Evolutionary conservation across 2,888 invertebrate species (phyloP), one percentile per base, ranked within the genome.

Genomic region (Phyllotreta striolata): DNA sequence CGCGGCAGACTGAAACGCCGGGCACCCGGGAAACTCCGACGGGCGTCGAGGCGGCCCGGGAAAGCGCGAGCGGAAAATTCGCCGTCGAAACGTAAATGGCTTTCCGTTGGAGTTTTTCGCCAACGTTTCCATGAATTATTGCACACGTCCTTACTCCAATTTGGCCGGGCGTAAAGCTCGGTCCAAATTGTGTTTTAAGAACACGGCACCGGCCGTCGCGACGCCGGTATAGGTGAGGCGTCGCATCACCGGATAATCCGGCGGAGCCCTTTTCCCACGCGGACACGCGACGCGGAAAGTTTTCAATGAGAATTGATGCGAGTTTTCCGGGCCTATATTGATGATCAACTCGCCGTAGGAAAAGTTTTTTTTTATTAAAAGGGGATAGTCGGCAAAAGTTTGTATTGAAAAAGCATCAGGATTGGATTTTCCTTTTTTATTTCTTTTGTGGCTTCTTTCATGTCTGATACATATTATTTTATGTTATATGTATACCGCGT

Each of bases 11-110:
- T 70, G 62, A 67, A 70, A 66, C 65, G 66, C 66, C 65, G 65
- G 65, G 57, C 63, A 66, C 69, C 69, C 62, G 69, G 69, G 69
- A 65, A 70, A 70, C 60, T 24, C 38, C 69, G 69, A 67, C 40
- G 12, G 12, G 24, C 58, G 61, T 61, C 69, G 69, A 70, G 52
- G 10, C 8, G 35, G 3, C 38, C 43, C 69, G 69, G 67, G 67
- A 61, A 67, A 40, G 43, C 62, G 51, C 69, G 69, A 69, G 10
- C 44, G 58, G 66, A 55, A 66, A 66, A 68, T 64, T 68, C 66
- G 63, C 66, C 66, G 67, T 67, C 63, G 67, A 65, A 67, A 63
- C 62, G 64, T 67, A 66, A 24, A 69, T 69, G 61, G 69, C 66
- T 68, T 66, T 60, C 67, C 64, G 62, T 62, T 58, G 63, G 64